Evolutionary conservation across 2,797 vertebrate species (phyloP).

Genomic region (Otus scops): DNA sequence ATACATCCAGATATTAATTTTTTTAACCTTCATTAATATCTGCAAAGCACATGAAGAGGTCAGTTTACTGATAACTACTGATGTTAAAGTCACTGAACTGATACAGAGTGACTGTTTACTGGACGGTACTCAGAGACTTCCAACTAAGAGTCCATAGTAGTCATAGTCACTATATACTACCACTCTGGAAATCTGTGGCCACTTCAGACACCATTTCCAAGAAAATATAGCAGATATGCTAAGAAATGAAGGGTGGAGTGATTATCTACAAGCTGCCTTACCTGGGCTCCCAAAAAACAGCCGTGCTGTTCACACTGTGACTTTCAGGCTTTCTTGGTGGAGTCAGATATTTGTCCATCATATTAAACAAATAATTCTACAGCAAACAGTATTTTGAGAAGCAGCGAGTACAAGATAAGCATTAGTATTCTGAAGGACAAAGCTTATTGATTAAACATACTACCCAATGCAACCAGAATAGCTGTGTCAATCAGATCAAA

Average conservation of each 20-base stretch:
- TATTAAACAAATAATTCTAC: neutral
- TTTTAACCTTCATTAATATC: neutral
- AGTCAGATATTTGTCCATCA: neutral
- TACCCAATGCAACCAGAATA: neutral
- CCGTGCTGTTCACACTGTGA: neutral
- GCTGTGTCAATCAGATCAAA: neutral
- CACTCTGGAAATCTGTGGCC: neutral
- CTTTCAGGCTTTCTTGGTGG: neutral
- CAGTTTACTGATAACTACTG: neutral
- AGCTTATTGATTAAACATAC: slow-evolving; percentile 31
- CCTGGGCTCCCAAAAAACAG: neutral
- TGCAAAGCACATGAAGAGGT: neutral
- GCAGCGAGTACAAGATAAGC: neutral
- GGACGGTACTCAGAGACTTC: neutral
- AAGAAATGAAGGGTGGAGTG: neutral
- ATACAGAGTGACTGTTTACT: neutral
- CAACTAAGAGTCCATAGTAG: neutral
- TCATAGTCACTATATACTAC: neutral
- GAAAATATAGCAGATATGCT: neutral
- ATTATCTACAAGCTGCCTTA: neutral
- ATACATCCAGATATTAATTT: neutral
- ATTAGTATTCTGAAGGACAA: slow-evolving; percentile 3
- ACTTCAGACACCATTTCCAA: neutral
- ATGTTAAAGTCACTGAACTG: neutral
- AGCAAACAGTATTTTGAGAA: neutral